Percentiles rank a stretch among this genome's conserved stretches.
Evolutionary conservation across 2,797 vertebrate species (phyloP).

Genomic region (Synanceia verrucosa): DNA sequence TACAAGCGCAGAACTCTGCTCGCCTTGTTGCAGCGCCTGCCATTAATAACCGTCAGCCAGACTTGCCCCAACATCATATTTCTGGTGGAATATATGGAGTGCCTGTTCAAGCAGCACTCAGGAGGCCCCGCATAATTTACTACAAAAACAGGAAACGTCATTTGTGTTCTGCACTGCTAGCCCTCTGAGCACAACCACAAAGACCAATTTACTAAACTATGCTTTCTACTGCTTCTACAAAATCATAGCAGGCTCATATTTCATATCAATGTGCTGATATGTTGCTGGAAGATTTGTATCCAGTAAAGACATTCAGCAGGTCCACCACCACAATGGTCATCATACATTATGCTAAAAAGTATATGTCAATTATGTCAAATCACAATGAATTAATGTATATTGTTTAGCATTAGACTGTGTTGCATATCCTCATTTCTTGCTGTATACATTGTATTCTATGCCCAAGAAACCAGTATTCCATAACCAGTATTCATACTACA

Average conservation of each 20-base stretch:
- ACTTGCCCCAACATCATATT: conserved; percentile 52
- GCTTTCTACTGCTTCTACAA: neutral
- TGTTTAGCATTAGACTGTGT: neutral
- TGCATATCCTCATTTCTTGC: too few species aligned
- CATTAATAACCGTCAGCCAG: conserved; percentile 80
- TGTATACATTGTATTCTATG: neutral
- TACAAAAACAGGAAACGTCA: conserved; percentile 37
- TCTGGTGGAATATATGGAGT: conserved; percentile 53
- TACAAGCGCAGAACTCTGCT: conserved; percentile 32
- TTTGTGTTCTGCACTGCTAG: conserved; percentile 15
- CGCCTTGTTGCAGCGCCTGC: conserved; percentile 72
- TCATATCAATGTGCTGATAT: neutral
- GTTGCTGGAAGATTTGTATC: neutral
- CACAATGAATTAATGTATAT: neutral
- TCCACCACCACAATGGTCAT: too few species aligned
- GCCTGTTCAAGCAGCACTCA: conserved; percentile 35
- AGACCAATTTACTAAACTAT: neutral
- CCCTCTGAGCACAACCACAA: conserved; percentile 2
- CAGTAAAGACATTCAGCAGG: too few species aligned
- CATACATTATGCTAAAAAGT: neutral
- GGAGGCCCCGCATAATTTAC: conserved; percentile 50
- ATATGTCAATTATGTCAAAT: neutral
- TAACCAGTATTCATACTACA: too few species aligned
- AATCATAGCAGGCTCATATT: neutral
- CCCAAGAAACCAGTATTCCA: neutral